Evolutionary conservation across 2,888 invertebrate genomes (phyloP), one percentile per base, ranked within the genome.

Genomic region (Himalopsyche anomala): DNA sequence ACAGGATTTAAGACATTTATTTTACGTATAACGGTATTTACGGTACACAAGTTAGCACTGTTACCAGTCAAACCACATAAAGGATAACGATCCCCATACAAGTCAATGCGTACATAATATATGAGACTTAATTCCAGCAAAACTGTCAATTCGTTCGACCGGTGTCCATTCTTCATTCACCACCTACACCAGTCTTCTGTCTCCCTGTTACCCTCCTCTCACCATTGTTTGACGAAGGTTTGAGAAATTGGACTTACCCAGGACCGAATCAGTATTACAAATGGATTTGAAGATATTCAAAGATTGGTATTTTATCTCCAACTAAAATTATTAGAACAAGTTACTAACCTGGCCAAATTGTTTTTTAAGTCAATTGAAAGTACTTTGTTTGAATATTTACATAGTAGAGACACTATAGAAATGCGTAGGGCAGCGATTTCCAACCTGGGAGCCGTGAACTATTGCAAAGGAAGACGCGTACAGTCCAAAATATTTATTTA

Each of bases 61-160:
- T 38, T 36, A 38, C 28, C 38, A 36, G 38, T 36, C 36, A 74
- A 36, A 38, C 74, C 74, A 74, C 38, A 54, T 54, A 54, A 79
- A 55, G 74, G 38, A 84, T 54, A 84, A 84, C 54, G 80, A 51
- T 82, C 56, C 55, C 40, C 54, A 56, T 80, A 84, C 80, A 69
- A 81, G 69, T 62, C 62, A 36, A 51, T 28, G 19, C 80, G 86
- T 82, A 36, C 82, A 85, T 83, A 85, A 87, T 85, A 87, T 83
- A 84, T 84, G 85, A 55, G 84, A 87, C 84, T 87, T 87, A 87
- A 86, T 87, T 85, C 84, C 85, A 84, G 84, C 85, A 87, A 87
- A 86, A 87, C 87, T 87, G 87, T 87, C 87, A 87, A 85, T 84
- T 85, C 80, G 87, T 83, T 83, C 80, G 84, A 84, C 84, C 87